Conservation (phyloP, 2,113 vertebrate species). For the Xiphophorus maculatus region DNA sequence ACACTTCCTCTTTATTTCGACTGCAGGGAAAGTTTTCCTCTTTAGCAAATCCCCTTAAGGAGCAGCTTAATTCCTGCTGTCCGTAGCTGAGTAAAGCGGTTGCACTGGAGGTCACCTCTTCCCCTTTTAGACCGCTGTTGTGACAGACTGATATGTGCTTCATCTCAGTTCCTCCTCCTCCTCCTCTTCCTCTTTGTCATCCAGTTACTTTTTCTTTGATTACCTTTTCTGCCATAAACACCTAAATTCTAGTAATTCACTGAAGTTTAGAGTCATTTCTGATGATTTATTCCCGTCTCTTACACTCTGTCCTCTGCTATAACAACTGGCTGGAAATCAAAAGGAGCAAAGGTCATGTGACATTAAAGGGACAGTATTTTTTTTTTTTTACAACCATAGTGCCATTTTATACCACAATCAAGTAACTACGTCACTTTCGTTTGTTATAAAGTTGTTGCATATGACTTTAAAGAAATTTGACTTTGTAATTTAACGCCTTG, state of each 20-base stretch:
- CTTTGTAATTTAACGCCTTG: too few relatives aligned
- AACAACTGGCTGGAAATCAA: slow-evolving; percentile 25
- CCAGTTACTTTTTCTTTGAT: slow-evolving; percentile 1
- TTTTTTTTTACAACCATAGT: too few relatives aligned
- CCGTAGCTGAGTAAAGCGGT: slow-evolving; percentile 23
- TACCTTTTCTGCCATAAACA: too few relatives aligned
- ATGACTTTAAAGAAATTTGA: too few relatives aligned
- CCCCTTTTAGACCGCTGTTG: slow-evolving; percentile 31
- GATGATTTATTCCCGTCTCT: neutral
- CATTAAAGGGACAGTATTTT: too few relatives aligned
- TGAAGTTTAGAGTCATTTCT: neutral
- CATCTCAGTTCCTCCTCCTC: slow-evolving; percentile 20
- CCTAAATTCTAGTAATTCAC: neutral
- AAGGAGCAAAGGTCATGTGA: slow-evolving; percentile 6
- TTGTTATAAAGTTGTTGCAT: too few relatives aligned
- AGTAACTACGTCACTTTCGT: too few relatives aligned
- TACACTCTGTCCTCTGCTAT: neutral
- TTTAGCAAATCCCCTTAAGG: slow-evolving; percentile 28
- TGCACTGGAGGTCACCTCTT: slow-evolving; percentile 40
- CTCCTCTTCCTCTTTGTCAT: slow-evolving; percentile 18
- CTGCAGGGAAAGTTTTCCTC: slow-evolving; percentile 7
- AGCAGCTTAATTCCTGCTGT: slow-evolving; percentile 17
- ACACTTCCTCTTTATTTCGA: neutral
- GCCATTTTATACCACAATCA: too few relatives aligned
- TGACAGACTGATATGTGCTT: slow-evolving; percentile 32